phyloP scores from a whole-genome alignment of 2,888 invertebrate genomes.

The Lasiommata megera region DNA sequence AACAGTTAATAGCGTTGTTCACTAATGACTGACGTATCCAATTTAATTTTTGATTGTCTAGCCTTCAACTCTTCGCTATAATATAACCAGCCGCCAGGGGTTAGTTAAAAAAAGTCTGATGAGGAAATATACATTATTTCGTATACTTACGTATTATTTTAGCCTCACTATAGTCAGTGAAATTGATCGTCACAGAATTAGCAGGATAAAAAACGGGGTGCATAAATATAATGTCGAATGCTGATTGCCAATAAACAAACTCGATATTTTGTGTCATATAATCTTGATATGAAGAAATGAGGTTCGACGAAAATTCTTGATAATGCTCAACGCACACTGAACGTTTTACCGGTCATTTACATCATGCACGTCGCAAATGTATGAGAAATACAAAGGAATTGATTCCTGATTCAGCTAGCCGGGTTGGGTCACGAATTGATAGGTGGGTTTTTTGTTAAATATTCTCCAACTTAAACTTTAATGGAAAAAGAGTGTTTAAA shows the following conservation, averaged over 20 bases:
- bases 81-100: too few relatives aligned
- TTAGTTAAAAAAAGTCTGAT: neutral
- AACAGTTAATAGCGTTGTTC: too few relatives aligned
- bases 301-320: conserved; percentile 57
- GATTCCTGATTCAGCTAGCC: too few relatives aligned
- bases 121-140: neutral
- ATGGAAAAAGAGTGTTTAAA: too few relatives aligned
- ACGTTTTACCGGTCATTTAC: neutral
- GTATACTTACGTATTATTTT: neutral
- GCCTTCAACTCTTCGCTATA: too few relatives aligned
- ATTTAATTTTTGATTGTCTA: too few relatives aligned
- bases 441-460: too few relatives aligned
- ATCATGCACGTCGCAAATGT: neutral
- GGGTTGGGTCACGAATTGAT: too few relatives aligned
- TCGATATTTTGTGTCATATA: conserved; percentile 62
- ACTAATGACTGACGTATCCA: too few relatives aligned
- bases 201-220: conserved; percentile 50
- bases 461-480: too few relatives aligned
- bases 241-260: conserved; percentile 72
- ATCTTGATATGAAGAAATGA: conserved; percentile 64
- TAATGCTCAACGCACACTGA: conserved; percentile 20
- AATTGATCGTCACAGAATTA: conserved; percentile 36
- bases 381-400: neutral
- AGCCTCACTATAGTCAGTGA: neutral
- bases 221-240: conserved; percentile 59